Evolutionary conservation across 23 tunicate genomes (phyloP).

Genomic region (Trididemnum clinides): DNA sequence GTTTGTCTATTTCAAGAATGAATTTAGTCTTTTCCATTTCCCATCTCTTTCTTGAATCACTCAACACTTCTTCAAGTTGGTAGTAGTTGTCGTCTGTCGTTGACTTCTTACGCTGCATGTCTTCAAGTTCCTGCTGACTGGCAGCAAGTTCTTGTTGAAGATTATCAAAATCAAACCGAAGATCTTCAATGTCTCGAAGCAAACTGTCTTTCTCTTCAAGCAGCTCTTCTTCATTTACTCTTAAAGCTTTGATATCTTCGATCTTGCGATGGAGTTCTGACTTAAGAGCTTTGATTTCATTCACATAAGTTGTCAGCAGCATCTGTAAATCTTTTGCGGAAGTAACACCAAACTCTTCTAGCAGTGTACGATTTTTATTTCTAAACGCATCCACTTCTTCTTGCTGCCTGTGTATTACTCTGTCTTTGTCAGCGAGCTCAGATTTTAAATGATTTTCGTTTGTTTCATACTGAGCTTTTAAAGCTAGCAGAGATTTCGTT

Average conservation of each 20-base stretch:
- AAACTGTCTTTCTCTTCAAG: not conserved
- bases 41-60: constrained; percentile 21
- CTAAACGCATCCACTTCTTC: constrained; percentile 51
- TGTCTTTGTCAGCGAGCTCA: constrained; percentile 81
- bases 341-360: constrained; percentile 54
- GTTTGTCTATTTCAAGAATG: constrained; percentile 6
- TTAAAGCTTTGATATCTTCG: constrained; percentile 8
- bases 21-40: constrained; percentile 45
- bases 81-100: not conserved
- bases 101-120: constrained; percentile 12
- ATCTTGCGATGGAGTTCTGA: constrained; percentile 3
- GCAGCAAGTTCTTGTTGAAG: not conserved
- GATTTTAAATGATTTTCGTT: constrained; percentile 91
- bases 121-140: not conserved
- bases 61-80: constrained; percentile 33
- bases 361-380: constrained; percentile 31
- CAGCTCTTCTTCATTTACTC: not conserved
- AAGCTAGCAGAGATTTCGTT: constrained; percentile 51
- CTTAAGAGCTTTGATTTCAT: constrained; percentile 60
- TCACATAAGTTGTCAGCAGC: constrained; percentile 51
- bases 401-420: constrained; percentile 60
- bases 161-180: constrained; percentile 15
- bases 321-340: constrained; percentile 35
- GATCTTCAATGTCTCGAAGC: not conserved
- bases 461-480: constrained; percentile 76